A percentile compares a stretch with the other conserved stretches of the same genome.
Conservation (phyloP, 37 sponge, comb jelly and placozoan genomes). For the Chondrosia reniformis region DNA sequence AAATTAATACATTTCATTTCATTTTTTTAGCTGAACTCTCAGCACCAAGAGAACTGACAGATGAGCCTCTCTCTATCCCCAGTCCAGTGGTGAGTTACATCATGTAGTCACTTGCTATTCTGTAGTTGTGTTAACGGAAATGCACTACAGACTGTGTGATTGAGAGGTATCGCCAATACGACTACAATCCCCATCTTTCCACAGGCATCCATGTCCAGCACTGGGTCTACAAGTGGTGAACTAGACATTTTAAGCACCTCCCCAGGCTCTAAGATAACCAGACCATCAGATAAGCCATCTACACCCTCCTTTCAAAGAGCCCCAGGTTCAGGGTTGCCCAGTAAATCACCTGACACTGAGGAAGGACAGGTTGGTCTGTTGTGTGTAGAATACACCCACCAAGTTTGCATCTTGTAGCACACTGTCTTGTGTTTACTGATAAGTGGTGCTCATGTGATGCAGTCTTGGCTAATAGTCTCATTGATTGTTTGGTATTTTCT, state of each 20-base stretch:
- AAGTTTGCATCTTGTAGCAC: neutral
- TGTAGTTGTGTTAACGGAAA: neutral
- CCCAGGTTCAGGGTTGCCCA: slow-evolving; percentile 74
- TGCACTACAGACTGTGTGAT: too few relatives aligned
- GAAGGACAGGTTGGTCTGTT: slow-evolving; percentile 44
- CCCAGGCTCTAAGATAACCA: slow-evolving; percentile 36
- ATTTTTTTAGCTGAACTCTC: slow-evolving; percentile 53
- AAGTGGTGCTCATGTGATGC: too few relatives aligned
- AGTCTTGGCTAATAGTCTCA: too few relatives aligned
- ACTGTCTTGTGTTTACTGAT: neutral
- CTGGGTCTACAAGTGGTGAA: slow-evolving; percentile 14
- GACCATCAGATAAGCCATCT: neutral
- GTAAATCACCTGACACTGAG: slow-evolving; percentile 47
- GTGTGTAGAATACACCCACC: neutral
- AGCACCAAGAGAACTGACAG: slow-evolving; percentile 66
- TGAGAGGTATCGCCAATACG: too few relatives aligned
- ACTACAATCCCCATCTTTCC: neutral
- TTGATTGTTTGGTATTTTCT: neutral
- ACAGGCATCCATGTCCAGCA: slow-evolving; percentile 15
- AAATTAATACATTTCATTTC: neutral
- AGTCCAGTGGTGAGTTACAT: slow-evolving; percentile 23
- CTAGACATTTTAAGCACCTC: slow-evolving; percentile 24
- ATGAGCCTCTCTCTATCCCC: slow-evolving; percentile 38
- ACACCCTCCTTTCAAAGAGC: slow-evolving; percentile 48
- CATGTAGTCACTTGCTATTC: neutral